Evolutionary conservation across 30 jellyfish, hydroid and myxozoan species (phyloP), one percentile per base, ranked within the genome.

Genomic region (Aurelia sp.): DNA sequence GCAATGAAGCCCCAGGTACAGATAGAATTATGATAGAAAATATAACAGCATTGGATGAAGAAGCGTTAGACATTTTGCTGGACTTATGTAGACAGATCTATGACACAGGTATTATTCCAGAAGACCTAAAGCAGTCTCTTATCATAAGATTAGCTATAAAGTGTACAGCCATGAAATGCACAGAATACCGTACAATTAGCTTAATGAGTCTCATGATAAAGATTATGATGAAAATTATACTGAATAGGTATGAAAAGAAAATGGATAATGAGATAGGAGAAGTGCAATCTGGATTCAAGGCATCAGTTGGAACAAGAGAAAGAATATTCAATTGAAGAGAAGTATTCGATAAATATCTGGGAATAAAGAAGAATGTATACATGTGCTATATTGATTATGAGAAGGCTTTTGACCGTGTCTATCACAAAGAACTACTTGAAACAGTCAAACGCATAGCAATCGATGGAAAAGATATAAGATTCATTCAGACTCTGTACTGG

Each of bases 141-240:
- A 9, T 66, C 77, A 66, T 66, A 66, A 33, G 8, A 33, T 22
- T 66, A 33, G 19, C 76, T 8, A 66, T 6, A 33, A 66, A 66
- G 76, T 61, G 52, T 21, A 66, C 4, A 33, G 27, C 76, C 57
- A 66, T 33, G 76, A 11, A 21, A 16, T 66, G 57, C 52, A 66
- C 76, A 18, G 77, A 66, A 66, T 62, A 66, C 57, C 77, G 77
- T 22, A 66, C 77, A 23, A 66, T 66, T 16, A 66, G 77, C 57
- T 66, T 66, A 66, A 66, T 66, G 77, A 27, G 50, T 22, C 62
- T 11, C 33, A 17, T 66, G 77, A 11, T 66, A 30, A 66, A 66
- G 20, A 37, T 18, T 37, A 66, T 66, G 57, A 1, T 66, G 0
- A 66, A 7, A 37, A 66, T 66, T n/a, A 37, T 66, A 30, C 18